Base-by-base conservation (phyloP, 2,797 vertebrate genomes). In the Sardinella longiceps region DNA sequence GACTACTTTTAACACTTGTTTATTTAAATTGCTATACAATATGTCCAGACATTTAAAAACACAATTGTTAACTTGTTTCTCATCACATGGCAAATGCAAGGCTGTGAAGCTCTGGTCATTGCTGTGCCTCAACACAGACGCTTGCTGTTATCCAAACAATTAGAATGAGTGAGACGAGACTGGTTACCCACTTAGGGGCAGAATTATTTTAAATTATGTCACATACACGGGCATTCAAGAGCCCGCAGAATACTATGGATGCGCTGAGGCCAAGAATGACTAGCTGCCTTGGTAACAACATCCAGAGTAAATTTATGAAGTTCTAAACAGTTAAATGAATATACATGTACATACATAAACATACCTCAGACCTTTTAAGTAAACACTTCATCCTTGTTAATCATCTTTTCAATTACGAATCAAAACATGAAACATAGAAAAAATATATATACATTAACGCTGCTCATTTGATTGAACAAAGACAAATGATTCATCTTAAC, bases 121-220 rank as follows among this genome's bases (percentile, higher is more conserved):
- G 2, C 33, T 74, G n/a, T 45, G 43, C 74, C 45, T 58, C 43
- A 45, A 48, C 63, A 56, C 43, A 11, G 37, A 45, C 60, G n/a
- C 39, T 82, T 33, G 14, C 81, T 58, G 48, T 43, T 46, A 39
- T 48, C 58, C 33, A 45, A 39, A 80, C 46, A 60, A 6, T 80
- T 45, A 56, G 53, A 53, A 39, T 45, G n/a, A 7, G 66, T 81
- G 30, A 46, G 28, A 82, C 25, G 77, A 84, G 28, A 85, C 50
- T 83, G 5, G 0, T 5, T 83, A 66, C 58, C 46, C 80, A 58
- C 50, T 80, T 39, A 80, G 89, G 91, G 91, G 88, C 90, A 92
- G 86, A 91, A 90, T 91, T 86, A 84, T 91, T 94, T 94, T 92
- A 94, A 94, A 87, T 45, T 81, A 63, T 81, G 80, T 89, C 87